Conservation (phyloP, 2,113 vertebrate genomes). For the Colius striatus region DNA sequence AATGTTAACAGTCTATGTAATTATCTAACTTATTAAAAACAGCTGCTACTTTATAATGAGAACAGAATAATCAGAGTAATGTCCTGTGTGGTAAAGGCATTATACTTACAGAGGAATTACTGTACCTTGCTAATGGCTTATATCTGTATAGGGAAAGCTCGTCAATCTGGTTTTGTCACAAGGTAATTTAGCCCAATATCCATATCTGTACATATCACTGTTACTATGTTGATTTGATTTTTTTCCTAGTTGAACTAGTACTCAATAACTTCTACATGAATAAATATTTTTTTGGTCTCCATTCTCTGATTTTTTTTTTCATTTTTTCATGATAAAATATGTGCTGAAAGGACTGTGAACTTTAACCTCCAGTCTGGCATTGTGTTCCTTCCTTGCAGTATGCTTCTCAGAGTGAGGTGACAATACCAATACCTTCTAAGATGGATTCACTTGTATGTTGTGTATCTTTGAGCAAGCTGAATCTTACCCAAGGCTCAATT, state of each 20-base stretch:
- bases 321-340: background rate
- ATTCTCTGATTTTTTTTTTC: background rate
- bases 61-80: background rate
- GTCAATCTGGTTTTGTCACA: background rate
- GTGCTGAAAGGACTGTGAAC: background rate
- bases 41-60: background rate
- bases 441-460: background rate
- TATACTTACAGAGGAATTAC: background rate
- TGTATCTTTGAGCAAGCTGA: background rate
- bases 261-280: background rate
- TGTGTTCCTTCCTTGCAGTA: background rate
- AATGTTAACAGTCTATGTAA: background rate
- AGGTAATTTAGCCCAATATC: background rate
- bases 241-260: background rate
- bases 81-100: background rate
- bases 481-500: background rate
- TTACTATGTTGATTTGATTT: background rate
- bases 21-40: background rate
- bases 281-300: background rate
- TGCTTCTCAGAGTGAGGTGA: background rate
- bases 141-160: background rate
- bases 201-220: background rate
- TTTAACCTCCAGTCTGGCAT: background rate
- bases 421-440: background rate
- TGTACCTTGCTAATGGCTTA: background rate